Base-by-base conservation (phyloP, 2,113 vertebrate genomes). In the Phylloscopus whistleri region DNA sequence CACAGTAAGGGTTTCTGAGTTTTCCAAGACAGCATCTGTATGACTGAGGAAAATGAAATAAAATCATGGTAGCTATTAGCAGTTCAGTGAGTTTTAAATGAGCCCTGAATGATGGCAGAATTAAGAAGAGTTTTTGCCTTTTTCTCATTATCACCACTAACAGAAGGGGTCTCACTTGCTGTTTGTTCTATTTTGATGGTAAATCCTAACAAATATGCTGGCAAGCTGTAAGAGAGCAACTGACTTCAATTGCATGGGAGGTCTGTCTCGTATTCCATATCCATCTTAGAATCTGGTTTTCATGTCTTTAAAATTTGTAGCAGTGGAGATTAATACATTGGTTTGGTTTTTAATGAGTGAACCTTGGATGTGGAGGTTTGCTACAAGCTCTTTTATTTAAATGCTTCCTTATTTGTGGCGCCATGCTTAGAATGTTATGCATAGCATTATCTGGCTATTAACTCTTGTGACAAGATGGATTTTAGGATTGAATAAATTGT, bases 401-500 rank as follows among this genome's bases (percentile, higher is more conserved):
- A 81, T 75, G 43, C 64, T 95, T 88, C 83, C 90, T 90, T 78
- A 84, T 84, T 94, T 84, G 70, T 60, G 53, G 76, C 0, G 0
- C 39, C 48, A 49, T n/a, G 64, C 77, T 95, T 78, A 41, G 80
- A 90, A 86, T 87, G 33, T 51, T 86, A 74, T 55, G 70, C 60
- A n/a, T 43, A 87, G 56, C 73, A 78, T 90, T 90, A 95, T 81
- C 76, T 67, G 66, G 46, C 56, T 93, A 33, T 82, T 89, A 87
- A 89, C 66, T 93, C n/a, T 51, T 84, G 73, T 68, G 60, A 59
- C 30, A 76, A 84, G 88, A 87, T 58, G 69, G 60, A 84, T 92
- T 93, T 93, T 52, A 56, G 86, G 76, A 93, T 86, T 90, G 92
- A 93, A 89, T 72, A 89, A 75, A 86, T 84, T 60, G 64, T 73